phyloP scores from a whole-genome alignment of 2,797 vertebrate species.

The Tenualosa thibaudeaui region DNA sequence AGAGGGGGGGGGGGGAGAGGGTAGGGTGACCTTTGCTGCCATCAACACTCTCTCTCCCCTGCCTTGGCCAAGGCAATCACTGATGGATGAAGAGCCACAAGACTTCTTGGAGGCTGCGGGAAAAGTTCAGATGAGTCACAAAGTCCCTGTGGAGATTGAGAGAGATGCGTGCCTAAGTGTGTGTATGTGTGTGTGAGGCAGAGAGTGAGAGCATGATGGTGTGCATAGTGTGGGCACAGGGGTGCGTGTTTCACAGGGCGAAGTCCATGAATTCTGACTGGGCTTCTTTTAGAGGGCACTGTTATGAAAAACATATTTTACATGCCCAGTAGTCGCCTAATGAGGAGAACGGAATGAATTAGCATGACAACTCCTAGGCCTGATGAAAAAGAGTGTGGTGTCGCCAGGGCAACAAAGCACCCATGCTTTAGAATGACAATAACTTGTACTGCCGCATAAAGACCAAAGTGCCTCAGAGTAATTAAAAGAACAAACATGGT shows the following conservation, averaged over 20 bases:
- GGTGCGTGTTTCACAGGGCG: neutral
- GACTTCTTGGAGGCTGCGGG: conserved; percentile 32
- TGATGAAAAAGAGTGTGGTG: neutral
- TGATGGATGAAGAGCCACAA: conserved; percentile 34
- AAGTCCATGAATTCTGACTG: neutral
- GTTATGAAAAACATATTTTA: conserved; percentile 13
- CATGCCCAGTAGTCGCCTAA: neutral
- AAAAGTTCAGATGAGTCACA: conserved; percentile 22
- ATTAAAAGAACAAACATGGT: neutral
- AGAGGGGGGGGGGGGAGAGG: neutral
- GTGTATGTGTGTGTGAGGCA: neutral
- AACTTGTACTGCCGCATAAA: neutral
- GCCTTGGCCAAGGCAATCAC: conserved; percentile 10
- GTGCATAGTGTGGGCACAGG: neutral
- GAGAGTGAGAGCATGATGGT: neutral
- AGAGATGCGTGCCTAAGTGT: neutral
- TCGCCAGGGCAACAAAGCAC: neutral
- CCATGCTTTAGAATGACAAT: neutral
- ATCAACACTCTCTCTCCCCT: conserved; percentile 14
- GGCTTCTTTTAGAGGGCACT: neutral
- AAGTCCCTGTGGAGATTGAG: conserved; percentile 15
- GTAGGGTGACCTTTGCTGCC: conserved; percentile 38
- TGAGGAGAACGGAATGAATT: conserved; percentile 20
- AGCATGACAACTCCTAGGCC: neutral
- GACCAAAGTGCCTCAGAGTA: neutral